Conservation (phyloP, 1,140 invertebrate genomes). For the Conus betulinus region DNA sequence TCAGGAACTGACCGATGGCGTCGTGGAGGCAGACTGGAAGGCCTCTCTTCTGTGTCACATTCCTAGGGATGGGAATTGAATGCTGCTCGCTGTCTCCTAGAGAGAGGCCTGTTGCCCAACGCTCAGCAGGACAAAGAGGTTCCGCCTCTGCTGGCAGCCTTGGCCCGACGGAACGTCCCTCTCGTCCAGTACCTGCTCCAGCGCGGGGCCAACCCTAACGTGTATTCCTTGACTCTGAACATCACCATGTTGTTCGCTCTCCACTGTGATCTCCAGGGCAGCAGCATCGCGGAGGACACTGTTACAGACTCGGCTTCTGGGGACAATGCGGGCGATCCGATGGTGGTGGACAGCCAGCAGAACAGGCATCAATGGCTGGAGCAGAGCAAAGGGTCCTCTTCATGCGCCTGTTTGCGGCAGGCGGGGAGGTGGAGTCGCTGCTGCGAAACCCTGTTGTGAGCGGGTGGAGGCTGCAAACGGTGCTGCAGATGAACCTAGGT, state of each 20-base stretch:
- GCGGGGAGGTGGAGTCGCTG: constrained; percentile 48
- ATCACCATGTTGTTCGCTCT: constrained; percentile 57
- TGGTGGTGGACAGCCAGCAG: too few species aligned
- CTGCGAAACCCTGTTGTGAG: constrained; percentile 27
- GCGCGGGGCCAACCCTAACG: constrained; percentile 57
- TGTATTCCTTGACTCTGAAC: constrained; percentile 62
- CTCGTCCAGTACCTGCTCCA: constrained; percentile 57
- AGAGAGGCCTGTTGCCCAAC: constrained; percentile 47
- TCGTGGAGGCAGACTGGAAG: constrained; percentile 41
- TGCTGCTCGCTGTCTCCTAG: constrained; percentile 51
- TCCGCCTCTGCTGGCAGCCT: constrained; percentile 59
- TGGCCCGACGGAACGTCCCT: constrained; percentile 49
- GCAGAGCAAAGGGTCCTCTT: constrained; percentile 41
- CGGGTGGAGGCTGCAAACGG: background rate
- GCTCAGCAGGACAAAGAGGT: constrained; percentile 44
- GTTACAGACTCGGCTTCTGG: background rate
- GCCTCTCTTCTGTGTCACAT: constrained; percentile 57
- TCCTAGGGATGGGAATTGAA: constrained; percentile 40
- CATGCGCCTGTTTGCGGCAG: constrained; percentile 51
- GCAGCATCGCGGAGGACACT: background rate
- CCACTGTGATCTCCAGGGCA: constrained; percentile 48
- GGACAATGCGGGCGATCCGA: too few species aligned
- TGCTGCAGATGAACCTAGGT: background rate
- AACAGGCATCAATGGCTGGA: constrained; percentile 29
- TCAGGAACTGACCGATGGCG: constrained; percentile 28